These are phyloP conservation scores for Ranitomeya variabilis DNA, from an alignment of 2,113 vertebrate genomes.

Conservation along the genomic window DNA sequence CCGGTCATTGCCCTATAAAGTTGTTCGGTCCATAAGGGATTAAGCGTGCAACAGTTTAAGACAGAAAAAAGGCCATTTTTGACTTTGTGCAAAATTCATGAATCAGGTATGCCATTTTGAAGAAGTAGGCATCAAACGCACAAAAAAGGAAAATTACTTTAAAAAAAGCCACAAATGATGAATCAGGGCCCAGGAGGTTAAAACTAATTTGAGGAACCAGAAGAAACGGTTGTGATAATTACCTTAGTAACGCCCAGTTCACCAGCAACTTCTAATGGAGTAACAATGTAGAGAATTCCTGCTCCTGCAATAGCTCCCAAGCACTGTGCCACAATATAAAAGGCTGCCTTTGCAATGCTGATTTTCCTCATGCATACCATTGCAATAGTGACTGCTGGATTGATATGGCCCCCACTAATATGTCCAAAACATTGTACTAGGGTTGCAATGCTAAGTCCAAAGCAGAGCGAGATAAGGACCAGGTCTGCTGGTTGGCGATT, in stretches of 20 bases:
- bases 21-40: too few species aligned
- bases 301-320: conserved; percentile 88
- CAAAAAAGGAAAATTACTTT: too few species aligned
- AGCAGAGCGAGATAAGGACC: conserved; percentile 93
- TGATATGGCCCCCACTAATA: conserved; percentile 95
- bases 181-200: too few species aligned
- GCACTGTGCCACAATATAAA: conserved; percentile 92
- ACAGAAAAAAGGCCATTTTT: too few species aligned
- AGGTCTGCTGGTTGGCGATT: conserved; percentile 82
- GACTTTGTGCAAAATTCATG: too few species aligned
- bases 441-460: conserved; percentile 95
- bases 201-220: not conserved
- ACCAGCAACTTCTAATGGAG: conserved; percentile 79
- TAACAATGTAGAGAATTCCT: conserved; percentile 87
- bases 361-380: conserved; percentile 92
- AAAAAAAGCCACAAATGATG: too few species aligned
- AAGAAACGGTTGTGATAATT: conserved; percentile 57
- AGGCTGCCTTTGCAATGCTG: conserved; percentile 87
- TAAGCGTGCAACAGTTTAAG: too few species aligned
- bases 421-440: conserved; percentile 96
- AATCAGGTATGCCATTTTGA: too few species aligned
- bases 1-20: too few species aligned
- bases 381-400: conserved; percentile 89
- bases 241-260: conserved; percentile 87
- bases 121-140: too few species aligned